These are phyloP conservation scores for Antrozous pallidus DNA, from an alignment of 2,797 vertebrate genomes.

Conservation along the genomic window DNA sequence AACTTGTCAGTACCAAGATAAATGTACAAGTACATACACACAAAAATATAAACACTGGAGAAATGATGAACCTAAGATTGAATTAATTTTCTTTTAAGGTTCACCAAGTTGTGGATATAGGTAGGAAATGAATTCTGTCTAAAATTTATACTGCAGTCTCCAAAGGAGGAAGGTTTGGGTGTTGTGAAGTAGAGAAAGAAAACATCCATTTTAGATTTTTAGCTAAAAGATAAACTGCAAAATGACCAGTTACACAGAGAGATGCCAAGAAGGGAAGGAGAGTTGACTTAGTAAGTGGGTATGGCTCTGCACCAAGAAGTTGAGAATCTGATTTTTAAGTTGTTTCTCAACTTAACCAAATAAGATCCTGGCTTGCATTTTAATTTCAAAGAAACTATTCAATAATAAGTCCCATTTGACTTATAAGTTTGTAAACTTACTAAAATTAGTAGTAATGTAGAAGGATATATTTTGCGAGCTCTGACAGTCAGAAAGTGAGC, in stretches of 20 bases:
- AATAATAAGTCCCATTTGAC: neutral
- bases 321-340: neutral
- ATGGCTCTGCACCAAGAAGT: neutral
- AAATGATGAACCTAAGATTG: neutral
- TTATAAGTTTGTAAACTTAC: neutral
- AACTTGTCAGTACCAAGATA: constrained; percentile 22
- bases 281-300: neutral
- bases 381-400: neutral
- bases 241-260: neutral
- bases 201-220: neutral
- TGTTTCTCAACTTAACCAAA: neutral
- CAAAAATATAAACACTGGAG: neutral
- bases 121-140: neutral
- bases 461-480: neutral
- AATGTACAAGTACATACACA: neutral
- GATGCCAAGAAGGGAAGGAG: neutral
- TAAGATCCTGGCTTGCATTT: neutral
- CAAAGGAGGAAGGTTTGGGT: neutral
- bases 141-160: neutral
- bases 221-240: neutral
- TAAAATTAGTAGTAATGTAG: neutral
- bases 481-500: neutral
- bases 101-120: neutral
- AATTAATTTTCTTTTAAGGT: neutral
- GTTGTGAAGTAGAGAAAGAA: neutral